Percentiles rank a stretch among this genome's conserved stretches.
phyloP scores from a whole-genome alignment of 2,797 vertebrate species.

The Tympanoctomys barrerae region DNA sequence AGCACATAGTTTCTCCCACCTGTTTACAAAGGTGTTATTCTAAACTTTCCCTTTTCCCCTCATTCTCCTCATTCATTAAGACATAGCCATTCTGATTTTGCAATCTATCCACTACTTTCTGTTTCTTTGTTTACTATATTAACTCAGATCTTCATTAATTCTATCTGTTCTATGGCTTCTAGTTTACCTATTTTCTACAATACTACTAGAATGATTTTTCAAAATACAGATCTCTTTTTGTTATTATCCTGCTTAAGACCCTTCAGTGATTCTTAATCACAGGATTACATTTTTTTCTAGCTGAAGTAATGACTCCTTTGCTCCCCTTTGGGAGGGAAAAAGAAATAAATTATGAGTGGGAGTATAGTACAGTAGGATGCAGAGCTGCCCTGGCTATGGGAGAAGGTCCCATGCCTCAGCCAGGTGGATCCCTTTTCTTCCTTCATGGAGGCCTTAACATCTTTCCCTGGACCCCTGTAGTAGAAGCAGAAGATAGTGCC shows the following conservation, averaged over 20 bases:
- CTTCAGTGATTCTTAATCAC: constrained; percentile 38
- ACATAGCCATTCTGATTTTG: background rate
- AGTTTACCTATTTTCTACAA: background rate
- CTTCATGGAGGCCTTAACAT: background rate
- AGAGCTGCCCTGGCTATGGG: background rate
- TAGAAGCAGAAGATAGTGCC: background rate
- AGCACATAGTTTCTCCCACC: background rate
- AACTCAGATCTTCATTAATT: constrained; percentile 10
- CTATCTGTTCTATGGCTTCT: background rate
- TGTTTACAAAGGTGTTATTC: background rate
- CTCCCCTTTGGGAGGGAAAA: background rate
- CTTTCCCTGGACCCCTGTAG: background rate
- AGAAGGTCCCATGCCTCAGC: background rate
- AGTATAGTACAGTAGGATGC: background rate
- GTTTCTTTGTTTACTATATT: background rate
- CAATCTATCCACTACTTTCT: background rate
- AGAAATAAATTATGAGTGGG: background rate
- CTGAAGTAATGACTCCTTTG: background rate
- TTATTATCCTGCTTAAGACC: background rate
- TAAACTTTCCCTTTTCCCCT: background rate
- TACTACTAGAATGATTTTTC: background rate
- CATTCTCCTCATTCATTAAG: background rate
- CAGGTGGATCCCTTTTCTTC: background rate
- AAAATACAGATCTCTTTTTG: background rate
- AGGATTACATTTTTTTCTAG: background rate